Evolutionary conservation across 2,113 vertebrate species (phyloP).

Genomic region (Limnothrissa miodon): DNA sequence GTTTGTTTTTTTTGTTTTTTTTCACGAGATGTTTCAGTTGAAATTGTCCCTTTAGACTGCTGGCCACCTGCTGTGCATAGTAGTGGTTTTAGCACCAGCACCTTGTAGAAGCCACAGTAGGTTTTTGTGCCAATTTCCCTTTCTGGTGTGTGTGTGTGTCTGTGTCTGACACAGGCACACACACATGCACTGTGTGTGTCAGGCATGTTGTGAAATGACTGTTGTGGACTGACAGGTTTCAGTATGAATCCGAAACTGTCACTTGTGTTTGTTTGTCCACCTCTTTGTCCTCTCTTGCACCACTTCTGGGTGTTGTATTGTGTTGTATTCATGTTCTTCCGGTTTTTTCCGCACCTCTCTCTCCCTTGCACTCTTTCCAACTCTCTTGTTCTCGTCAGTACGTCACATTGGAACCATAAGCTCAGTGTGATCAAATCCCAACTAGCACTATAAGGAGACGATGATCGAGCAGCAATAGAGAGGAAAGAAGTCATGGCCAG

Average conservation of each 20-base stretch:
- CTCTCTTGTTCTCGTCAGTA: too few species aligned
- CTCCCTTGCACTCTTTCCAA: background rate
- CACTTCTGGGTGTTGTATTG: too few species aligned
- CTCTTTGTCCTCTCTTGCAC: background rate
- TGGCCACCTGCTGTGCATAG: background rate
- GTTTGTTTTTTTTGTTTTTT: too few species aligned
- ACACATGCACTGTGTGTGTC: background rate
- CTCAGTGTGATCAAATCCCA: too few species aligned
- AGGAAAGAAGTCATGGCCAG: too few species aligned
- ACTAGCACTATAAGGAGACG: too few species aligned
- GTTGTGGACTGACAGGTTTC: background rate
- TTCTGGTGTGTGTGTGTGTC: background rate
- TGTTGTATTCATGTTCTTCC: background rate
- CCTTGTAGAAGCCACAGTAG: background rate
- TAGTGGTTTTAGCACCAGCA: background rate
- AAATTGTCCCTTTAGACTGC: background rate
- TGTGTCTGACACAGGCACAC: background rate
- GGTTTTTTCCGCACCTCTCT: background rate
- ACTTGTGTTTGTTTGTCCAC: background rate
- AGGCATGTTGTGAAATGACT: background rate
- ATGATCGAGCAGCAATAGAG: too few species aligned
- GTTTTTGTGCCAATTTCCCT: background rate
- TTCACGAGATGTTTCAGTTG: background rate
- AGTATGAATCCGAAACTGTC: background rate
- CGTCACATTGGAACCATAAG: too few species aligned